Evolutionary conservation across 2,888 invertebrate species (phyloP).

Genomic region (Epinotia demarniana): DNA sequence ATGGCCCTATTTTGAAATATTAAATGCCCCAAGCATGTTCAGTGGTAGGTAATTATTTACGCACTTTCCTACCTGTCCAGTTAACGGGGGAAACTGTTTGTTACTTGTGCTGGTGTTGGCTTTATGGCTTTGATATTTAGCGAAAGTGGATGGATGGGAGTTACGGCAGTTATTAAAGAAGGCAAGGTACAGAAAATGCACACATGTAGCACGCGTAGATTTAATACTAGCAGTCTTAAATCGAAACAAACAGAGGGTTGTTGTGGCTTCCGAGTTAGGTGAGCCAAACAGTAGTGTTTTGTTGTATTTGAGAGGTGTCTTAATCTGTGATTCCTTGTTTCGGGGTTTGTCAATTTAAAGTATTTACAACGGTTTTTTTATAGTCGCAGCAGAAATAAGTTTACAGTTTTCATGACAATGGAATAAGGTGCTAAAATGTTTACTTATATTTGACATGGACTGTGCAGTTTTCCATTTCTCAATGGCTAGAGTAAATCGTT

Average conservation of each 20-base stretch:
- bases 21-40: slow-evolving; percentile 41
- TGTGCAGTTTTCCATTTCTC: too few species aligned
- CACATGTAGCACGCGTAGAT: not conserved
- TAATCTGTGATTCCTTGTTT: not conserved
- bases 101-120: slow-evolving; percentile 9
- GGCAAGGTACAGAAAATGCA: not conserved
- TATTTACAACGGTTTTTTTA: too few species aligned
- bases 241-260: not conserved
- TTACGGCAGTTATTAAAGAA: slow-evolving; percentile 6
- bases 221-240: not conserved
- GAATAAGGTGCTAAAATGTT: too few species aligned
- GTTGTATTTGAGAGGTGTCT: not conserved
- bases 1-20: slow-evolving; percentile 42
- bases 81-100: slow-evolving; percentile 33
- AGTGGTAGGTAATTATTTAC: slow-evolving; percentile 43
- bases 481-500: too few species aligned
- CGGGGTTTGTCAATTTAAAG: too few species aligned
- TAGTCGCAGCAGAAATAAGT: too few species aligned
- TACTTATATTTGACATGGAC: too few species aligned
- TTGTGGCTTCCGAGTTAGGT: not conserved
- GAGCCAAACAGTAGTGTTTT: not conserved
- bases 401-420: too few species aligned
- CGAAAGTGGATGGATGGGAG: slow-evolving; percentile 25
- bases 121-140: slow-evolving; percentile 19
- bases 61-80: slow-evolving; percentile 43